Evolutionary conservation across 2,113 vertebrate species (phyloP).

Genomic region (Chiloscyllium plagiosum): DNA sequence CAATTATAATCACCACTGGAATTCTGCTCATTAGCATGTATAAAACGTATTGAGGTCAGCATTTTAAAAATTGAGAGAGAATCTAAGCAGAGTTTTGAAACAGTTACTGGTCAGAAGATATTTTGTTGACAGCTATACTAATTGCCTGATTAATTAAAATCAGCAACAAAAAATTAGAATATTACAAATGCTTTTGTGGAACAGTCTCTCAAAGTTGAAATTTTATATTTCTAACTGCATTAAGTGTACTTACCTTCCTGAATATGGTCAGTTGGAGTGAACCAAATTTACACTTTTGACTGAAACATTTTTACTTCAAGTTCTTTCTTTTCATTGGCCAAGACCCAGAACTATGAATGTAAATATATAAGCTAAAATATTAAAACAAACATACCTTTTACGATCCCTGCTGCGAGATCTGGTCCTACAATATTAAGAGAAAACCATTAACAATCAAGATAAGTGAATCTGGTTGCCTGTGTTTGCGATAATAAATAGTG

Average conservation of each 20-base stretch:
- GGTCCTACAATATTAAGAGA: slow-evolving; percentile 55
- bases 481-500: neutral
- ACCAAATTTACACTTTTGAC: neutral
- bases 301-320: neutral
- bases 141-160: too few species aligned
- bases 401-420: slow-evolving; percentile 70
- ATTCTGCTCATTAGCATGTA: neutral
- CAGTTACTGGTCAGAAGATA: neutral
- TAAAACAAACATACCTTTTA: slow-evolving; percentile 56
- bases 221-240: neutral
- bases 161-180: too few species aligned
- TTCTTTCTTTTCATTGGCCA: neutral
- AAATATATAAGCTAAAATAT: neutral
- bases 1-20: neutral
- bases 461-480: neutral
- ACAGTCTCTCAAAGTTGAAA: neutral
- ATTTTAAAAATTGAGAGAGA: neutral
- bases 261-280: neutral
- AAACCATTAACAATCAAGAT: neutral
- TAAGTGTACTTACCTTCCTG: neutral
- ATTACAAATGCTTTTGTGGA: slow-evolving; percentile 21
- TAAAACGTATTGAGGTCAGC: neutral
- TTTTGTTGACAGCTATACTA: neutral
- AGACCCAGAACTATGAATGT: neutral
- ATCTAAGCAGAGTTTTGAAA: neutral